Conservation (phyloP, 2,113 vertebrate species). For the Nothocercus julius region DNA sequence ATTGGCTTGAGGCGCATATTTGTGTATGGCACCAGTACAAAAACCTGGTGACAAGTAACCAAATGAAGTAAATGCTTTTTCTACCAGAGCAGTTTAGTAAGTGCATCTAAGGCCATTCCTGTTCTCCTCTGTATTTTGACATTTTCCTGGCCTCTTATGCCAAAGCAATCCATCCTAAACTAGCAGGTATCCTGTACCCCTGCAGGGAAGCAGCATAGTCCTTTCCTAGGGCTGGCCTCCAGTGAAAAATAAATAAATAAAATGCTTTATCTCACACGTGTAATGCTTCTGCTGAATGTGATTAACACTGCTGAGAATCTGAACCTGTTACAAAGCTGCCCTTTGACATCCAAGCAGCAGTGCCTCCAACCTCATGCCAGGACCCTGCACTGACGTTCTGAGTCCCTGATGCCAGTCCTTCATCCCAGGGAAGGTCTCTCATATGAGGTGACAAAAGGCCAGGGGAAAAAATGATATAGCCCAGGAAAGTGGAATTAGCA, state of each 20-base stretch:
- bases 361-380: background rate
- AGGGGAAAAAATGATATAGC: background rate
- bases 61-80: conserved; percentile 50
- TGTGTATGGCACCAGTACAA: conserved; percentile 55
- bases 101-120: conserved; percentile 68
- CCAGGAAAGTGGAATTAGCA: background rate
- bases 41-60: conserved; percentile 55
- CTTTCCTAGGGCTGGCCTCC: conserved; percentile 47
- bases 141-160: conserved; percentile 65
- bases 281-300: conserved; percentile 11
- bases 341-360: background rate
- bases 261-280: conserved; percentile 22
- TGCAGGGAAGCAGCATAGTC: conserved; percentile 59
- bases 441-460: background rate
- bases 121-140: conserved; percentile 51
- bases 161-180: conserved; percentile 65
- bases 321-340: conserved; percentile 31
- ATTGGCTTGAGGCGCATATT: background rate
- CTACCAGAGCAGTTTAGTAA: conserved; percentile 36
- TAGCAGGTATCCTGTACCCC: conserved; percentile 70
- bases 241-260: conserved; percentile 51
- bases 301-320: background rate
- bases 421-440: background rate
- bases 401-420: background rate
- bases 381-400: background rate